Conservation (phyloP, 1,140 invertebrate genomes). For the Zaprionus davidi region DNA sequence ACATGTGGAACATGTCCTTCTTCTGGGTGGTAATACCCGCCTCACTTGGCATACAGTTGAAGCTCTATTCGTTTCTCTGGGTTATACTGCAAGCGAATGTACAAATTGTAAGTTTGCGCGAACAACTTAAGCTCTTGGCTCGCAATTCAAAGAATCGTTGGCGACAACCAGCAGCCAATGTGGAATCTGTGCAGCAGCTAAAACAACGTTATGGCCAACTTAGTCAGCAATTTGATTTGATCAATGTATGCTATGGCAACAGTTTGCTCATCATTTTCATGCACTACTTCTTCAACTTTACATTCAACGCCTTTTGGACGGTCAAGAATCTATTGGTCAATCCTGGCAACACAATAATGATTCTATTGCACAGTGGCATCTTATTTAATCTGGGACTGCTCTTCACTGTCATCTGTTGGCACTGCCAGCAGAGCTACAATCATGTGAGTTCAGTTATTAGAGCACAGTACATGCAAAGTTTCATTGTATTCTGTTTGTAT, state of each 20-base stretch:
- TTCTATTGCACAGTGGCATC: slow-evolving; percentile 10
- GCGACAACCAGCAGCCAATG: slow-evolving; percentile 6
- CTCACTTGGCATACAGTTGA: slow-evolving; percentile 53
- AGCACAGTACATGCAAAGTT: not conserved
- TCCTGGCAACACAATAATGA: not conserved
- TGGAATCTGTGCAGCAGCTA: not conserved
- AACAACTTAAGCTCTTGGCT: slow-evolving; percentile 25
- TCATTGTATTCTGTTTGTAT: not conserved
- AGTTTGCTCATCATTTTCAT: slow-evolving; percentile 63
- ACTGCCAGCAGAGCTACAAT: slow-evolving; percentile 66
- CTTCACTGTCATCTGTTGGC: slow-evolving; percentile 62
- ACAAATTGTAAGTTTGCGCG: slow-evolving; percentile 3
- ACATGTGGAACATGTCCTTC: slow-evolving; percentile 6
- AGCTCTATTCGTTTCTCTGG: slow-evolving; percentile 48
- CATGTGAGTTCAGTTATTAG: slow-evolving; percentile 43
- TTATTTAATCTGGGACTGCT: slow-evolving; percentile 45
- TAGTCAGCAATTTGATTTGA: slow-evolving; percentile 19
- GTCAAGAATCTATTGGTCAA: slow-evolving; percentile 31
- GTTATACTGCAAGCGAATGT: slow-evolving; percentile 55
- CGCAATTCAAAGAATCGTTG: slow-evolving; percentile 13
- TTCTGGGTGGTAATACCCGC: slow-evolving; percentile 39
- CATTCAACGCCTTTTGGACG: slow-evolving; percentile 67
- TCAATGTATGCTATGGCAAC: slow-evolving; percentile 54
- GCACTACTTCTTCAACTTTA: slow-evolving; percentile 52
- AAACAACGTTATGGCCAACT: slow-evolving; percentile 53